phyloP scores from a whole-genome alignment of 2,113 vertebrate species.

The Collichthys lucidus region DNA sequence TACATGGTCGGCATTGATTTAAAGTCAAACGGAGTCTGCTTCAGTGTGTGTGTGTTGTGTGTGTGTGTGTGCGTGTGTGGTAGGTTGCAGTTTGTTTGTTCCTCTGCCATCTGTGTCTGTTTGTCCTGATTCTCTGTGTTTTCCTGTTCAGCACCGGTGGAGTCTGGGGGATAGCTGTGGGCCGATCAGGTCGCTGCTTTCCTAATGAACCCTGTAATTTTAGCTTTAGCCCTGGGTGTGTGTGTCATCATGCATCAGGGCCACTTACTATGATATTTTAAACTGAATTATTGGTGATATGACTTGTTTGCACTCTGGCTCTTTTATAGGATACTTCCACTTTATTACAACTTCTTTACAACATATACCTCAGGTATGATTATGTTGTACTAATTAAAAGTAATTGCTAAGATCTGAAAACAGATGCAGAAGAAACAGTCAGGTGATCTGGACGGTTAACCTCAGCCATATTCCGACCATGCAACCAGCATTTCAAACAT shows the following conservation, averaged over 20 bases:
- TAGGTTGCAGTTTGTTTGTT: background rate
- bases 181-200: conserved; percentile 23
- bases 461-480: too few relatives aligned
- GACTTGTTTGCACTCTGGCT: too few relatives aligned
- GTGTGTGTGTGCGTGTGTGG: background rate
- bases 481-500: too few relatives aligned
- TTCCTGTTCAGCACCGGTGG: conserved; percentile 38
- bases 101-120: conserved; percentile 1
- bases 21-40: background rate
- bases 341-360: too few relatives aligned
- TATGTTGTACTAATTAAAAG: background rate
- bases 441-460: background rate
- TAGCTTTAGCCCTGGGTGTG: background rate
- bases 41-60: background rate
- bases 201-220: conserved; percentile 47
- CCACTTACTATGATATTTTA: background rate
- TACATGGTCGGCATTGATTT: too few relatives aligned
- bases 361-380: background rate
- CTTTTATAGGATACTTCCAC: too few relatives aligned
- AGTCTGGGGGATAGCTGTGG: conserved; percentile 14
- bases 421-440: too few relatives aligned
- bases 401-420: background rate
- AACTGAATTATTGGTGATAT: background rate
- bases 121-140: conserved; percentile 36
- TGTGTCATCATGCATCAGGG: background rate